These are phyloP conservation scores for Phylloscopus trochiloides DNA, from an alignment of 2,113 vertebrate genomes.

Conservation along the genomic window DNA sequence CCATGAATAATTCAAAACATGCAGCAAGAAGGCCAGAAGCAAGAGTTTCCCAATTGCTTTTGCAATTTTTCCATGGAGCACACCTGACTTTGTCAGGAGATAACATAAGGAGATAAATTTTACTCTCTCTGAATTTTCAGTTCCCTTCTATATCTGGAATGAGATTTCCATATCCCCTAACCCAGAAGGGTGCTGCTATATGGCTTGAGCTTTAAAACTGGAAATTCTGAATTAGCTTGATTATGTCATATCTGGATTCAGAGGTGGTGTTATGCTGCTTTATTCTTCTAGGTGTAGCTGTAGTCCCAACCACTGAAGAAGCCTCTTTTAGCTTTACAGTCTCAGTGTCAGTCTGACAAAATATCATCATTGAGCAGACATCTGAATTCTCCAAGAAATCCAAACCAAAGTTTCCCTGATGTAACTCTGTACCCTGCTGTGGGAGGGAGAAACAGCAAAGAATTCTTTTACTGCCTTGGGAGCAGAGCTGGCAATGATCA, in stretches of 20 bases:
- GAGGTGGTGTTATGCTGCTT: neutral
- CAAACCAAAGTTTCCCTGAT: neutral
- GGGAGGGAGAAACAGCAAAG: neutral
- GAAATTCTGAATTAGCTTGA: neutral
- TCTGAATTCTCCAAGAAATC: neutral
- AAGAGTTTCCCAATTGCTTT: neutral
- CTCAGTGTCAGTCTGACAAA: neutral
- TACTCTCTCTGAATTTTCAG: neutral
- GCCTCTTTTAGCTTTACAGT: neutral
- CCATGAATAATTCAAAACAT: conserved; percentile 37
- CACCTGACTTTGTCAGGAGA: neutral
- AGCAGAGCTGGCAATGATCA: neutral
- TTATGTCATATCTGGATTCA: neutral
- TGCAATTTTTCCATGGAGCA: conserved; percentile 5
- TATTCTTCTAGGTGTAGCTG: neutral
- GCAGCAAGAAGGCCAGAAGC: neutral
- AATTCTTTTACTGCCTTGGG: neutral
- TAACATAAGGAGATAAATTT: neutral
- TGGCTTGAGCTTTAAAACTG: neutral
- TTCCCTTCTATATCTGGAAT: neutral
- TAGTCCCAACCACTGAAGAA: neutral
- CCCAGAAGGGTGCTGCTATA: neutral
- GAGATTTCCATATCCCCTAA: neutral
- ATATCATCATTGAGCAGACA: neutral
- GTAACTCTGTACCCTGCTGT: neutral